Conservation (phyloP, 2,797 vertebrate genomes). For the Crocodylus rhombifer region DNA sequence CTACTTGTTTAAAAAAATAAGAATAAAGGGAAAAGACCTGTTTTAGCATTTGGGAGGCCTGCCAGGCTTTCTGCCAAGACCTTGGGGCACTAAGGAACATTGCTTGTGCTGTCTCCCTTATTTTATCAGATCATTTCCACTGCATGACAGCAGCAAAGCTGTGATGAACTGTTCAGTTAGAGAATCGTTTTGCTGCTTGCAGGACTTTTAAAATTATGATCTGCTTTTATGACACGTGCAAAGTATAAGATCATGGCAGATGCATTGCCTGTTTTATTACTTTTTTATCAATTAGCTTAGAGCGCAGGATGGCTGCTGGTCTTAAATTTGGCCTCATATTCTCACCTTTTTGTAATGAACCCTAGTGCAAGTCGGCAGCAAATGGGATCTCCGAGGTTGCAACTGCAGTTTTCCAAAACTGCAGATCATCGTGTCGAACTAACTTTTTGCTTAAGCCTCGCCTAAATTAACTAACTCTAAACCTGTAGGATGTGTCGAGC, state of each 20-base stretch:
- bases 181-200: neutral
- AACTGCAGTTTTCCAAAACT: neutral
- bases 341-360: too few species aligned
- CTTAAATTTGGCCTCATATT: neutral
- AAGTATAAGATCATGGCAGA: neutral
- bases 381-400: neutral
- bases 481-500: neutral
- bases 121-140: neutral
- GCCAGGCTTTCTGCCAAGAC: neutral
- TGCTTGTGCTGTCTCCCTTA: accelerated
- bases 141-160: neutral
- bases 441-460: accelerated
- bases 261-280: neutral
- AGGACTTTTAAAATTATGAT: neutral
- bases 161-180: neutral
- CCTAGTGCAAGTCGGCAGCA: neutral
- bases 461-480: neutral
- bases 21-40: too few species aligned
- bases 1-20: too few species aligned
- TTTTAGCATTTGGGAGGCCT: accelerated
- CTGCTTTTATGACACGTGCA: neutral
- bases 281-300: neutral
- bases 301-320: neutral
- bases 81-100: neutral
- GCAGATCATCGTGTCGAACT: neutral